Percentiles rank a stretch among this genome's conserved stretches.
Conservation (phyloP, 2,888 invertebrate species). For the Macaria liturata region DNA sequence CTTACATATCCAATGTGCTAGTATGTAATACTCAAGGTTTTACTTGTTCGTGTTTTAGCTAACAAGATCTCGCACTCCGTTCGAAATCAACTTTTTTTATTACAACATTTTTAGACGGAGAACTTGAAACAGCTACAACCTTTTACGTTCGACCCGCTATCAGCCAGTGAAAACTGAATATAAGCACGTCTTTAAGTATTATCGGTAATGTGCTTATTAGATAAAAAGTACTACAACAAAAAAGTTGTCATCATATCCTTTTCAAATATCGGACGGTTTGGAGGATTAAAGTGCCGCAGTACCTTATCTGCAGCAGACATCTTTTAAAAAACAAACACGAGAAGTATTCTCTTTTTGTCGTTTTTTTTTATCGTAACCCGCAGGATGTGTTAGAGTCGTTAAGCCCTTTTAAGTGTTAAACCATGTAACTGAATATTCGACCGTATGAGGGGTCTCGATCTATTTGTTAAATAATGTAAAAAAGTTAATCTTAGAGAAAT, state of each 20-base stretch:
- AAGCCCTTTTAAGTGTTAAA: slow-evolving; percentile 84
- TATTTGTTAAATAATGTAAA: slow-evolving; percentile 82
- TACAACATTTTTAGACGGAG: too few species aligned
- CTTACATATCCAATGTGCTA: too few species aligned
- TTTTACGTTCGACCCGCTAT: slow-evolving; percentile 28
- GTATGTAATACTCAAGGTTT: too few species aligned
- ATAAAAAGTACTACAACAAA: slow-evolving; percentile 66
- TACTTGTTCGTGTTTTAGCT: too few species aligned
- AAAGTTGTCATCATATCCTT: slow-evolving; percentile 82
- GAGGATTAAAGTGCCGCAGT: slow-evolving; percentile 81
- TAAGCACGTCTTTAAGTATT: slow-evolving; percentile 57
- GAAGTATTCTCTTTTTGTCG: slow-evolving; percentile 78
- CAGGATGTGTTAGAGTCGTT: slow-evolving; percentile 84
- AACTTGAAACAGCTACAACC: slow-evolving; percentile 33
- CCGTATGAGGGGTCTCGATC: slow-evolving; percentile 77
- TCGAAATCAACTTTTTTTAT: too few species aligned
- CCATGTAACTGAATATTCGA: slow-evolving; percentile 83
- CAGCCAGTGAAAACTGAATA: slow-evolving; percentile 30
- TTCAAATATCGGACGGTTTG: slow-evolving; percentile 80
- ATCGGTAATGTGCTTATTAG: slow-evolving; percentile 76
- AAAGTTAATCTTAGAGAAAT: slow-evolving; percentile 81
- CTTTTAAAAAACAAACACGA: slow-evolving; percentile 83
- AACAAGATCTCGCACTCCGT: too few species aligned
- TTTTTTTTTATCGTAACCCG: slow-evolving; percentile 82
- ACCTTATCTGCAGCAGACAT: slow-evolving; percentile 81